Percentiles rank a stretch among this genome's conserved stretches.
These are phyloP conservation scores for Acronicta leporina DNA, from an alignment of 2,888 invertebrate genomes.

Conservation along the genomic window DNA sequence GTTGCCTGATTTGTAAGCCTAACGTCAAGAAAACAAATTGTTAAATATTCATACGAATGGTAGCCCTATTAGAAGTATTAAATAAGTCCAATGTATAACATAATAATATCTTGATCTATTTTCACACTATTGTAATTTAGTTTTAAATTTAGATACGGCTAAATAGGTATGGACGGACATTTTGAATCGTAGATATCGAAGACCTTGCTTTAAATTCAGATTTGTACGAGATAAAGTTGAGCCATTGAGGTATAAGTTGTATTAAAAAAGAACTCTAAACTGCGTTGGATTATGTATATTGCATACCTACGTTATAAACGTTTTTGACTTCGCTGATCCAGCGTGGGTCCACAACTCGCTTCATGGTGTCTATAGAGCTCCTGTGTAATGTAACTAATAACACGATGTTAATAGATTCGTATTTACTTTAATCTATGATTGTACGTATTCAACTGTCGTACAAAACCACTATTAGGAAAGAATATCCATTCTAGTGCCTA, in stretches of 20 bases:
- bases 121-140: constrained; percentile 45
- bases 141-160: constrained; percentile 38
- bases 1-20: too few relatives aligned
- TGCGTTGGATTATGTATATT: too few relatives aligned
- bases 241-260: background rate
- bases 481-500: constrained; percentile 17
- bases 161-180: constrained; percentile 13
- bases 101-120: constrained; percentile 47
- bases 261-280: too few relatives aligned
- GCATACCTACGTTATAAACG: too few relatives aligned
- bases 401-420: constrained; percentile 3
- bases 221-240: constrained; percentile 13
- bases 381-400: background rate
- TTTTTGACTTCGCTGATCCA: too few relatives aligned
- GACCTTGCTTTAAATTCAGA: constrained; percentile 35
- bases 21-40: too few relatives aligned
- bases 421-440: constrained; percentile 6
- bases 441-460: constrained; percentile 28
- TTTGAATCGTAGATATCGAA: constrained; percentile 26
- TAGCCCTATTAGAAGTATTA: constrained; percentile 18
- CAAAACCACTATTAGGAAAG: constrained; percentile 16
- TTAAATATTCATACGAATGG: too few relatives aligned
- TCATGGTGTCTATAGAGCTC: too few relatives aligned
- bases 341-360: background rate
- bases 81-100: constrained; percentile 25